Evolutionary conservation across 1,140 invertebrate genomes (phyloP), one percentile per base, ranked within the genome.

Genomic region (Polypedilum vanderplanki): DNA sequence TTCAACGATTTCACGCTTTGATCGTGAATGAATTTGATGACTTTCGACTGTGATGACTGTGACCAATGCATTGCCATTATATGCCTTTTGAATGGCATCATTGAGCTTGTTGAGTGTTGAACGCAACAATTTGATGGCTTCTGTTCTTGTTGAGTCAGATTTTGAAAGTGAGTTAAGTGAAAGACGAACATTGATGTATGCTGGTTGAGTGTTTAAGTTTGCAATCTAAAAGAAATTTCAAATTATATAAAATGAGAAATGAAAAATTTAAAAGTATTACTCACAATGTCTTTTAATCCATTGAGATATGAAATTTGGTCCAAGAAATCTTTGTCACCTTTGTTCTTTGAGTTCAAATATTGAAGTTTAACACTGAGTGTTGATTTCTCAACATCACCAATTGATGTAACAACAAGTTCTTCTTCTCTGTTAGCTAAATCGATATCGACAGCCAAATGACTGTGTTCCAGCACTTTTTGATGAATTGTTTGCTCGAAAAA

Each of bases 41-140:
- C 86, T 85, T 84, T 92, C 87, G 78, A 89, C 88, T 8, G 87
- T 86, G 57, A 91, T 85, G 18, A 85, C 84, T 41, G 86, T 85
- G 73, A 92, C 85, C 24, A 93, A 78, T 73, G 91, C 91, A 76
- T 88, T 83, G 40, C 87, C 87, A 78, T 90, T 85, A 78, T 92
- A 92, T 3, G 86, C 87, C 76, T 88, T 87, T 64, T 83, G 83
- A 78, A 90, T 90, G 4, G 87, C 87, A 75, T 86, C 80, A 73
- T 83, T 87, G 33, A 91, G 78, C 7, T 85, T 82, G 67, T 83
- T 78, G 12, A 91, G 78, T 4, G 85, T 86, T 73, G 88, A 83
- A 79, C 85, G 87, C 5, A 91, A 80, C 17, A 92, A 77, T 75
- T 86, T 84, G 76, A 88, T 86, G 73, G 90, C 90, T 84, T 93